Evolutionary conservation across 1,140 invertebrate genomes (phyloP), one percentile per base, ranked within the genome.

Genomic region (Papilio polytes): DNA sequence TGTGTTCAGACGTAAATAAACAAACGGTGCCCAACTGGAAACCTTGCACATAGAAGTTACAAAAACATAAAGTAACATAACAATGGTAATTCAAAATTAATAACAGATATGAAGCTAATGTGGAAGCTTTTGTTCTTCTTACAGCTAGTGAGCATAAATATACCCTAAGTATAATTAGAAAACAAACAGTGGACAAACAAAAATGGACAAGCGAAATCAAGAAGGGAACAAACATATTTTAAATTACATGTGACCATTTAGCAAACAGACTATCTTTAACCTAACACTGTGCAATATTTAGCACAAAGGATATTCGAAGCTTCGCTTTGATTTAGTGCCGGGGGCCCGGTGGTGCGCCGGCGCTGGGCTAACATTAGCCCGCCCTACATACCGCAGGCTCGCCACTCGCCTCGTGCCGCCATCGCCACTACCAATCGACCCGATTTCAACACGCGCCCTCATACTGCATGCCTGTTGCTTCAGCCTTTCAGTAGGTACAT

Each of bases 341-440:
- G 86, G 86, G 85, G 87, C 85, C 83, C 84, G 81, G 83, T 86
- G 85, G 81, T 90, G 88, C 84, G 86, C 81, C 85, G 80, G 77
- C 82, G 86, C 84, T 78, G 86, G 59, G 89, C 93, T 93, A 93
- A 93, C 89, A 91, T 94, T 94, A 94, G 91, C 91, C 83, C 88
- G 90, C 82, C 88, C 89, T 91, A 92, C 89, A 94, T 93, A 91
- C 90, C 88, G 85, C 74, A 91, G 88, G 88, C 85, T 90, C 87
- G 88, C 53, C n/a, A 56, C n/a, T 56, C 53, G 53, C 18, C 53
- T 56, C 53, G 53, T 56, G 53, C 53, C 53, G 53, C 53, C 53
- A 56, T 56, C 86, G 86, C 70, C 84, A 84, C 86, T 88, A 90
- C 89, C 85, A 82, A 83, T 88, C 91, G 92, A 92, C 91, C 92